Evolutionary conservation across 2,888 invertebrate genomes (phyloP), one percentile per base, ranked within the genome.

Genomic region (Phyllotreta cruciferae): DNA sequence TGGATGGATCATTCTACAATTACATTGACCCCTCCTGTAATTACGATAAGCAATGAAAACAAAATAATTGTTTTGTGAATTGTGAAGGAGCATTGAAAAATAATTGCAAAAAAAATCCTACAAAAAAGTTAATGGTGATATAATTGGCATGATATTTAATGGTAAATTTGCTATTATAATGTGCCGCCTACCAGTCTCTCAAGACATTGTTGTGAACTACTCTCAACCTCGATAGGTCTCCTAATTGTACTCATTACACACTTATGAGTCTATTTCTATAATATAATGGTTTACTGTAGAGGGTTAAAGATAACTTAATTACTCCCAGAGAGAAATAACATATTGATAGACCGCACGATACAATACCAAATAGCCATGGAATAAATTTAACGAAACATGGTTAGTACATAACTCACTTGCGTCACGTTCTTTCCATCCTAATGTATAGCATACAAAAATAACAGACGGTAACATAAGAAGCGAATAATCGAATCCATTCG

Each of bases 371-470:
- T 24, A 24, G 4, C 4, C 24, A 4, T 24, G 4, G 24, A 24
- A 24, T 3, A 24, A 24, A 24, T 24, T 24, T 1, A 24, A 24
- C 4, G 54, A 35, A 52, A 47, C 24, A 41, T 41, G 9, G 41
- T 41, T 41, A 38, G 10, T 52, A 47, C 11, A 37, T 8, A 67
- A 83, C 91, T 90, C 87, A 91, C 91, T 91, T 82, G 90, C 87
- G 74, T 90, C 89, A 74, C 89, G 85, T 79, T 91, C 91, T 83
- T 88, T 88, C 82, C 87, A 90, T 83, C 91, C 91, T 91, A 62
- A 5, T 41, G 38, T 13, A 42, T 10, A 11, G 42, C 45, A 50
- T 47, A 24, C 36, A 42, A 38, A 41, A 50, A 3, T 10, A 56
- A 41, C 36, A 54, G 37, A 24, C 24, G 24, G 24, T 24, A 24